These are phyloP conservation scores for Amblyornis subalaris DNA, from an alignment of 2,113 vertebrate species.

Conservation along the genomic window DNA sequence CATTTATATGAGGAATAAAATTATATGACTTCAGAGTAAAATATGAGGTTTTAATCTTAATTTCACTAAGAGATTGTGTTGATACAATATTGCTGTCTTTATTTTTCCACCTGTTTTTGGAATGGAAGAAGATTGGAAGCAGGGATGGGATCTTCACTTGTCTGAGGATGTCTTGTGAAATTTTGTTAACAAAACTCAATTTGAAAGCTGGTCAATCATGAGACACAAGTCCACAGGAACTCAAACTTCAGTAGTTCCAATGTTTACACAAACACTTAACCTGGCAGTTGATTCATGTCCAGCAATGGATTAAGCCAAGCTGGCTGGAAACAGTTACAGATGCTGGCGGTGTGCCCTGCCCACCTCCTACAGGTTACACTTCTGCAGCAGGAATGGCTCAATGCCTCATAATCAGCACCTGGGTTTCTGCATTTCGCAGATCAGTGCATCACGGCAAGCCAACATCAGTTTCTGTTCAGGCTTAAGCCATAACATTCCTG, in stretches of 20 bases:
- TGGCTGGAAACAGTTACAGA: background rate
- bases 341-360: background rate
- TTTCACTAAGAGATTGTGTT: background rate
- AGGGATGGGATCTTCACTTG: background rate
- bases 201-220: background rate
- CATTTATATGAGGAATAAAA: background rate
- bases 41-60: background rate
- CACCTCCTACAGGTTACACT: slow-evolving; percentile 13
- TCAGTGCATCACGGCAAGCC: rapidly evolving
- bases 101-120: background rate
- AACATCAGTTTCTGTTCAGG: background rate
- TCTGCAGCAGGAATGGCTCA: background rate
- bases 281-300: background rate
- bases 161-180: background rate
- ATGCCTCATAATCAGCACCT: background rate
- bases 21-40: background rate
- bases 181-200: background rate
- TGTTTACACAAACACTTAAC: background rate
- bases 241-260: background rate
- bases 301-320: background rate
- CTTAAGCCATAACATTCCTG: background rate
- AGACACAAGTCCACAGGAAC: background rate
- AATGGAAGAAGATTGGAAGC: background rate
- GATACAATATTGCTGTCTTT: background rate
- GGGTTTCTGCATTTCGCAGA: background rate